Evolutionary conservation across 2,113 vertebrate genomes (phyloP), one percentile per base, ranked within the genome.

Genomic region (Gymnorhina tibicen): DNA sequence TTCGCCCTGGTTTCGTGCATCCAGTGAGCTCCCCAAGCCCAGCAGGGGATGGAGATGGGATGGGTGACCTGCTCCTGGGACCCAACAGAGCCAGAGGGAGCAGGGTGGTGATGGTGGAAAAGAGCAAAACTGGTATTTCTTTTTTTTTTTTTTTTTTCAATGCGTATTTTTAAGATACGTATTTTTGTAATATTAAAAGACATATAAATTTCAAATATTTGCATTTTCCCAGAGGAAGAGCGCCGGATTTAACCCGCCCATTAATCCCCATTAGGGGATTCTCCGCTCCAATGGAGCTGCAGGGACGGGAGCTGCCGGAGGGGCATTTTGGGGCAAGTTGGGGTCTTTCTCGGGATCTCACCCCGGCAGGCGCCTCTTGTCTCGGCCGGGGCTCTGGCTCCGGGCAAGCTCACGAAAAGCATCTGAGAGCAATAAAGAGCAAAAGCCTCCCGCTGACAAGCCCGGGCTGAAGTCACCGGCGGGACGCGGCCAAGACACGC

Each of bases 341-440:
- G 75, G 90, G 76, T 92, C 72, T 91, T 94, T 63, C 33, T 88
- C 5, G 23, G 82, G 24, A 33, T 87, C 53, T 95, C 75, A 79
- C 85, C 92, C 88, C 37, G 22, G 9, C 70, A 42, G 94, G 96
- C 53, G 92, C 95, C 95, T 95, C 95, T 91, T 1, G 24, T 67
- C 87, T 93, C 68, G 35, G 87, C 87, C 86, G 74, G 46, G 35
- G 74, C 85, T 53, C 56, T 15, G 14, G 46, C 77, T 91, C 74
- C 0, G 62, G 87, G 92, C 49, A 7, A 58, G 68, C 93, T 90
- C 58, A 64, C 22, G 22, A 79, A 91, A 72, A 92, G 93, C 96
- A 95, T 93, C 95, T 94, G 95, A 94, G 67, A 96, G 91, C 91
- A 95, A 96, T 97, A 96, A 96, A 75, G 67, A 97, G 89, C 89